A percentile compares a stretch with the other conserved stretches of the same genome.
phyloP scores from a whole-genome alignment of 2,113 vertebrate genomes.

The Sardina pilchardus region DNA sequence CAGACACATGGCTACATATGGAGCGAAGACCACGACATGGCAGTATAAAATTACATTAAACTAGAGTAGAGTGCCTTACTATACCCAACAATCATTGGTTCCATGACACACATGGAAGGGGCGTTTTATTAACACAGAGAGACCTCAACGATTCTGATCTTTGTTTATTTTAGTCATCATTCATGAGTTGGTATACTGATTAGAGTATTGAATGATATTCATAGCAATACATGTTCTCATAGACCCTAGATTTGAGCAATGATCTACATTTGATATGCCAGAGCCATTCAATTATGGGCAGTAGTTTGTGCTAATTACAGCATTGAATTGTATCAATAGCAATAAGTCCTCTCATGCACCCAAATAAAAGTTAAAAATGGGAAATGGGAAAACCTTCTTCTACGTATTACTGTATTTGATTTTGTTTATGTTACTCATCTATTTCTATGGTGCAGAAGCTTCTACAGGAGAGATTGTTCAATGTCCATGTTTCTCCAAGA shows the following conservation, averaged over 20 bases:
- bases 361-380: too few relatives aligned
- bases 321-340: not conserved
- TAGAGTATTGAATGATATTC: not conserved
- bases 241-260: not conserved
- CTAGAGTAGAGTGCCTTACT: not conserved
- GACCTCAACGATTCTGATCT: not conserved
- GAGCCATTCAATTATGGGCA: not conserved
- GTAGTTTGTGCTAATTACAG: not conserved
- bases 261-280: not conserved
- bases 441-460: too few relatives aligned
- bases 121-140: not conserved
- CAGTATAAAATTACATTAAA: not conserved
- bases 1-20: not conserved
- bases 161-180: not conserved
- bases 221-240: not conserved
- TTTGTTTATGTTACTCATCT: too few relatives aligned
- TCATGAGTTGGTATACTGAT: not conserved
- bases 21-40: not conserved
- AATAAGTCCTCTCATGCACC: not conserved
- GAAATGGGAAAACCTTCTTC: not conserved
- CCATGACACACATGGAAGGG: not conserved
- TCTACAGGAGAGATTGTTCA: too few relatives aligned
- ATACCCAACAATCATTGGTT: not conserved
- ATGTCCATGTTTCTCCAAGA: too few relatives aligned
- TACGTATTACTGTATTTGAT: too few relatives aligned